A percentile compares a stretch with the other conserved stretches of the same genome.
Conservation (phyloP, 2,797 vertebrate genomes). For the Ispidina lecontei region DNA sequence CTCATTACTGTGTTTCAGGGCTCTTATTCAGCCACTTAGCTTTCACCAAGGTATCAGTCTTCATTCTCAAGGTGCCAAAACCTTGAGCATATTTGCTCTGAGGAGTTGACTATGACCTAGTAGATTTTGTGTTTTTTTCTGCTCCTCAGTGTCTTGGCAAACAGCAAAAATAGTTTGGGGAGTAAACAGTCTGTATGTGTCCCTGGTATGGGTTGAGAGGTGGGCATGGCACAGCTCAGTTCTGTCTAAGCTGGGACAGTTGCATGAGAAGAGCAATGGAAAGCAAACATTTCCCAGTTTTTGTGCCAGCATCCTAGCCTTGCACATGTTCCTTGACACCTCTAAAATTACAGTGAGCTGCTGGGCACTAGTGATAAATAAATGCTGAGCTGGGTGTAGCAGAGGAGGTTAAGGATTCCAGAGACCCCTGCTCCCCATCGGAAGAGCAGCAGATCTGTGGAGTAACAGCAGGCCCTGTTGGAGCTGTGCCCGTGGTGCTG, state of each 20-base stretch:
- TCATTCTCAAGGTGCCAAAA: not conserved
- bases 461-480: not conserved
- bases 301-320: not conserved
- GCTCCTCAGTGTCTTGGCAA: not conserved
- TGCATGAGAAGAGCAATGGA: not conserved
- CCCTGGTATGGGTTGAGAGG: not conserved
- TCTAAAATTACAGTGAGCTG: not conserved
- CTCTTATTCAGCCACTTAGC: not conserved
- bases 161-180: not conserved
- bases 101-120: not conserved
- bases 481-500: not conserved
- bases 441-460: not conserved
- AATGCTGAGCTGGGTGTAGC: not conserved
- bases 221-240: not conserved
- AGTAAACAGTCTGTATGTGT: not conserved
- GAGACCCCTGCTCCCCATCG: accelerated
- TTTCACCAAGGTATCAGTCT: not conserved
- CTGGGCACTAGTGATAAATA: not conserved
- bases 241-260: not conserved
- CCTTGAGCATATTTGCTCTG: not conserved
- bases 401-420: not conserved
- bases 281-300: not conserved
- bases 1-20: not conserved
- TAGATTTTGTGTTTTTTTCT: not conserved
- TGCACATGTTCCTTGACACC: not conserved